Conservation (phyloP, 1,140 invertebrate genomes). For the Catajapyx aquilonaris region DNA sequence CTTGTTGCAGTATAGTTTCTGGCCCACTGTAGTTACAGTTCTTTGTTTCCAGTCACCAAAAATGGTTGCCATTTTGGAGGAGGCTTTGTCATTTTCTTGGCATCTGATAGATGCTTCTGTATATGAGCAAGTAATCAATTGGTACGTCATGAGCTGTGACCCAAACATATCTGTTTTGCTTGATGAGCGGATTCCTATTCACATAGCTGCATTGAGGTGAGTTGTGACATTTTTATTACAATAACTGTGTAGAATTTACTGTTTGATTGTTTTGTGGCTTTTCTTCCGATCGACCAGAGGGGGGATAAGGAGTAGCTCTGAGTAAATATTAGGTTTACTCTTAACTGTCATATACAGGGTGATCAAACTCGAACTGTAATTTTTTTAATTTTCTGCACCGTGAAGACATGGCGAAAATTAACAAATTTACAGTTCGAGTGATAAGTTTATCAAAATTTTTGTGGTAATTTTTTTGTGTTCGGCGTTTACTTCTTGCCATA, state of each 20-base stretch:
- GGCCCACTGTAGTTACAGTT: conserved; percentile 4
- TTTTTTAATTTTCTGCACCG: too few species aligned
- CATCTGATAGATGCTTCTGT: conserved; percentile 36
- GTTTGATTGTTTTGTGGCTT: too few species aligned
- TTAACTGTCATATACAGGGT: too few species aligned
- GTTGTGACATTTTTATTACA: conserved; percentile 5
- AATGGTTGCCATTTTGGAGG: conserved; percentile 29
- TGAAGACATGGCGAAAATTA: too few species aligned
- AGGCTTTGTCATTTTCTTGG: conserved; percentile 46
- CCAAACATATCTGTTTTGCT: conserved; percentile 37
- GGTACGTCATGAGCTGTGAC: conserved; percentile 56
- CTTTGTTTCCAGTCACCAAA: conserved; percentile 23
- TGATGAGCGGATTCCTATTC: conserved; percentile 25
- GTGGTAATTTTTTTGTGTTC: too few species aligned
- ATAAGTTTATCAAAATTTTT: too few species aligned
- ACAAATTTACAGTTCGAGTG: too few species aligned
- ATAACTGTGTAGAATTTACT: conserved; percentile 9
- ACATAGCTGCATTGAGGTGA: conserved; percentile 28
- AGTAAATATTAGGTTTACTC: too few species aligned
- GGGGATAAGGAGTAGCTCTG: too few species aligned
- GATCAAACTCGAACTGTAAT: too few species aligned
- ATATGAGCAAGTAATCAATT: conserved; percentile 46
- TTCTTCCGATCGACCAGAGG: too few species aligned
- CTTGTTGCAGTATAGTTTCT: conserved; percentile 6
- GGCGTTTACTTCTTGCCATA: too few species aligned